Evolutionary conservation across 2,113 vertebrate genomes (phyloP), one percentile per base, ranked within the genome.

Genomic region (Microtus richardsoni): DNA sequence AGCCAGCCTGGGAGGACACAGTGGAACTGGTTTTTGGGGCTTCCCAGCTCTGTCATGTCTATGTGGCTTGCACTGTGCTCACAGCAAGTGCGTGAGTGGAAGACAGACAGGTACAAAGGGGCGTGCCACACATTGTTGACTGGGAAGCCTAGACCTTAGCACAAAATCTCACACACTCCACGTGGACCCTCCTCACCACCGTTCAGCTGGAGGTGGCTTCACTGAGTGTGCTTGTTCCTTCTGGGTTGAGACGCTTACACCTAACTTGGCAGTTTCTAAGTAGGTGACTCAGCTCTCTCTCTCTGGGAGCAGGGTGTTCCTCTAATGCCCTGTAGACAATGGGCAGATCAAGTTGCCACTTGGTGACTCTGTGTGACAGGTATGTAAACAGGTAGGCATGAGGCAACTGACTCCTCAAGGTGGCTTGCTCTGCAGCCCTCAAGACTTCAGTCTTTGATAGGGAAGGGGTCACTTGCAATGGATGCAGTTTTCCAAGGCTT

Each of bases 101-200:
- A n/a, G 60, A 26, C 64, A 47, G 17, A 39, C 9, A 11, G 33
- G 44, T 39, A 14, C 33, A 4, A 33, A 49, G 54, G 74, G 10
- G 5, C 4, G 7, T 13, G 6, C 8, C 12, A 0, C 16, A 11
- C 11, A 2, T 12, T 7, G 78, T n/a, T 54, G 33, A n/a, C 6
- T 24, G 7, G 16, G 0, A 36, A 39, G 58, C 11, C 3, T 7
- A 24, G 74, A 36, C 22, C n/a, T 21, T n/a, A 12, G 74, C 19
- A 47, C 2, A 30, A 66, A 70, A 26, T 0, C 44, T n/a, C 8
- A 68, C 4, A 13, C 0, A 2, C 70, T 3, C 3, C 0, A 0
- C 9, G 17, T 28, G 19, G 5, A 13, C 24, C 36, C 12, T 79
- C 33, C 17, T 28, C 17, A 0, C 6, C 2, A 3, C 7, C 33